These are phyloP conservation scores for Rhagoletis zephyria DNA, from an alignment of 1,140 invertebrate genomes.

Conservation along the genomic window DNA sequence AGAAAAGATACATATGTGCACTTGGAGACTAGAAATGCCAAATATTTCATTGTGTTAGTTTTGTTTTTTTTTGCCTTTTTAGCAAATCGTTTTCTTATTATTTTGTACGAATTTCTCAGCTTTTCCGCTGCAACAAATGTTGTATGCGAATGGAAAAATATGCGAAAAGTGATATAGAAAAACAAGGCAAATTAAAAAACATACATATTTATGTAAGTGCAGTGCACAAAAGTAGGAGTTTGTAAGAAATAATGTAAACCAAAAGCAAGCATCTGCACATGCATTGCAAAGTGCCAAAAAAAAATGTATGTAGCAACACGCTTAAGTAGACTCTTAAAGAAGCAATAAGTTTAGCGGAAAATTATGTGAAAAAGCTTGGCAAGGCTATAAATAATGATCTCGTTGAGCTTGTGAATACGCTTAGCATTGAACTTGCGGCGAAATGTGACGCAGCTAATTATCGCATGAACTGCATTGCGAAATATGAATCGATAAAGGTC, in stretches of 20 bases:
- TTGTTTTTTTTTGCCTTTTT: neutral
- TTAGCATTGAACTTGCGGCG: constrained; percentile 42
- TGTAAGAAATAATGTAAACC: constrained; percentile 1
- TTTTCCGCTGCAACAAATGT: neutral
- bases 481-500: constrained; percentile 37
- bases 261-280: neutral
- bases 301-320: neutral
- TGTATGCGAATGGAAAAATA: neutral
- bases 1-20: neutral
- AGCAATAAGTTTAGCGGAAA: neutral
- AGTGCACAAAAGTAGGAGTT: neutral
- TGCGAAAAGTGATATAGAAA: too few species aligned
- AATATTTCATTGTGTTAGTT: neutral
- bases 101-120: neutral
- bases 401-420: neutral
- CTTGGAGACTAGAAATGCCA: constrained; percentile 3
- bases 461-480: neutral
- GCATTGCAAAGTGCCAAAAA: neutral
- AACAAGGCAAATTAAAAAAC: neutral
- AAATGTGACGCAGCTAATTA: constrained; percentile 3
- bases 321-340: neutral
- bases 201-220: neutral
- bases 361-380: constrained; percentile 17
- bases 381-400: constrained; percentile 40
- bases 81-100: neutral